Evolutionary conservation across 1,140 invertebrate genomes (phyloP).

Genomic region (Cardiocondyla obscurior): DNA sequence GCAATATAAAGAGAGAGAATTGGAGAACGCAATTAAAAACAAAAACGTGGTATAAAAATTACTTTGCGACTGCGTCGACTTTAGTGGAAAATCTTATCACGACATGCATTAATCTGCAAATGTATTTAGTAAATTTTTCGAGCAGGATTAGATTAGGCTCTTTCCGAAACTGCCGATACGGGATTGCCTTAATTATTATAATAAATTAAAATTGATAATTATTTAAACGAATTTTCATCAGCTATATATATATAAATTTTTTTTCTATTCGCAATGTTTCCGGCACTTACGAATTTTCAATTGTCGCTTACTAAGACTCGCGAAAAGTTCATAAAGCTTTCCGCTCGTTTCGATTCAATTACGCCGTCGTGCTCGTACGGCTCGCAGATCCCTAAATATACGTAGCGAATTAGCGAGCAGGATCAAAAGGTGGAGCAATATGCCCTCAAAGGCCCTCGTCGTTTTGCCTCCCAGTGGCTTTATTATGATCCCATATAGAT

Average conservation of each 20-base stretch:
- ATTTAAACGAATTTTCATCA: too few relatives aligned
- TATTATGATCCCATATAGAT: slow-evolving; percentile 80
- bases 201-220: too few relatives aligned
- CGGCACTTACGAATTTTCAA: neutral
- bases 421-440: slow-evolving; percentile 52
- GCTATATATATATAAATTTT: too few relatives aligned
- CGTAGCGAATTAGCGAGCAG: slow-evolving; percentile 44
- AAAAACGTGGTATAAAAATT: neutral
- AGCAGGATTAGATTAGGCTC: neutral
- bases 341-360: slow-evolving; percentile 39
- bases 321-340: slow-evolving; percentile 13
- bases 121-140: neutral
- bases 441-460: slow-evolving; percentile 39
- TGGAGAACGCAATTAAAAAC: neutral
- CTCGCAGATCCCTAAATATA: slow-evolving; percentile 42
- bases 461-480: slow-evolving; percentile 64
- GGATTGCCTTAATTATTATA: too few relatives aligned
- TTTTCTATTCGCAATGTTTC: neutral
- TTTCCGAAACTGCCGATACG: neutral
- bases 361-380: neutral
- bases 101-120: slow-evolving; percentile 32
- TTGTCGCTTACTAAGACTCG: slow-evolving; percentile 6
- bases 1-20: neutral
- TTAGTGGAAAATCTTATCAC: neutral
- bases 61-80: neutral